These are phyloP conservation scores for Sitta europaea DNA, from an alignment of 2,113 vertebrate genomes.

Conservation along the genomic window DNA sequence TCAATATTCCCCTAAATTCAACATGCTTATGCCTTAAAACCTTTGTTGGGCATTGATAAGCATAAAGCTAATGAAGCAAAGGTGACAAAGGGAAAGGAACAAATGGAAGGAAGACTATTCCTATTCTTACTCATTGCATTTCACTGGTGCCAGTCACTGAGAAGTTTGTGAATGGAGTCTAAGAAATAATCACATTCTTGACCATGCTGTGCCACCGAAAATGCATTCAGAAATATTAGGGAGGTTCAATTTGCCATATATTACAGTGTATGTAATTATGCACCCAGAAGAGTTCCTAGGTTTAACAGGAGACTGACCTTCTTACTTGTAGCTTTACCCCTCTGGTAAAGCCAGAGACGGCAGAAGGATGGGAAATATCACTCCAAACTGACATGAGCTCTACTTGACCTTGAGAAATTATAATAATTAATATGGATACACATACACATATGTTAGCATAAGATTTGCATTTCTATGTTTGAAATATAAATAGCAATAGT, in stretches of 20 bases:
- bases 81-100: not conserved
- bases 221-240: not conserved
- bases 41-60: not conserved
- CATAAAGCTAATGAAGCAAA: not conserved
- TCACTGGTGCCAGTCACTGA: not conserved
- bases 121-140: not conserved
- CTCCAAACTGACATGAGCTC: rapidly evolving
- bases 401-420: not conserved
- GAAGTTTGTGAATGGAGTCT: not conserved
- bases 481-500: not conserved
- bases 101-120: not conserved
- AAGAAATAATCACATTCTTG: not conserved
- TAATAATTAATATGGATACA: not conserved
- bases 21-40: not conserved
- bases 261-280: not conserved
- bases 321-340: not conserved
- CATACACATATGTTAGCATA: not conserved
- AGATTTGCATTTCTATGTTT: not conserved
- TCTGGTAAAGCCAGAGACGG: not conserved
- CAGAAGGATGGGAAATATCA: not conserved
- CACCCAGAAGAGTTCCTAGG: not conserved
- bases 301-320: not conserved
- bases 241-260: not conserved
- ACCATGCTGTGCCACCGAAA: not conserved
- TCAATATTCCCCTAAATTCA: not conserved